Evolutionary conservation across 2,888 invertebrate species (phyloP), one percentile per base, ranked within the genome.

Genomic region (Xylota segnis): DNA sequence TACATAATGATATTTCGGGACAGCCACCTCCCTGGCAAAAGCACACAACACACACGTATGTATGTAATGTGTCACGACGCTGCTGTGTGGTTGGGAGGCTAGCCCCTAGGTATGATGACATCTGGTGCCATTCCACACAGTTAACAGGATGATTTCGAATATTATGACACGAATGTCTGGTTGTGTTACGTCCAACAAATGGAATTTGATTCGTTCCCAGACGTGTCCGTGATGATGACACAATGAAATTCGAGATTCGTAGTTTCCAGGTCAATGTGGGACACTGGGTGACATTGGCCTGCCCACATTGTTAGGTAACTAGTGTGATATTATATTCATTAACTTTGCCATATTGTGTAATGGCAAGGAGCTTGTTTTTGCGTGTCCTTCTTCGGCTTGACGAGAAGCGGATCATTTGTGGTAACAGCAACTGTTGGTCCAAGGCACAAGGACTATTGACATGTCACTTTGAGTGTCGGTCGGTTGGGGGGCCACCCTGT

Each of bases 111-210:
- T 18, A 68, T 56, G 82, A 82, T 77, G 82, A 56, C 72, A 86
- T 82, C 66, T 86, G 81, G 29, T 61, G 71, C 65, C 76, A 71
- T 65, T 86, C 56, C 82, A 63, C 82, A 63, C 56, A 76, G 72
- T 72, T 86, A 86, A 82, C 72, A 66, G 40, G 61, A 77, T 76
- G 72, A 86, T 68, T 82, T 77, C 72, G 86, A 82, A 86, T 86
- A 72, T 82, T 86, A 77, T 77, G 86, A 77, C 86, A 77, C 76
- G 61, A 77, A 61, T 72, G 82, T 52, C 72, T 77, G 61, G 65
- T 81, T 71, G 70, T 71, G 81, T 76, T 59, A 81, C 75, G 77
- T 82, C 76, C 66, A 56, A 86, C 82, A 72, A 86, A 77, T 82
- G 76, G 63, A 86, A 82, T 86, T 77, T 77, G 72, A 82, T 86